These are phyloP conservation scores for Megalops cyprinoides DNA, from an alignment of 2,797 vertebrate genomes.

Conservation along the genomic window DNA sequence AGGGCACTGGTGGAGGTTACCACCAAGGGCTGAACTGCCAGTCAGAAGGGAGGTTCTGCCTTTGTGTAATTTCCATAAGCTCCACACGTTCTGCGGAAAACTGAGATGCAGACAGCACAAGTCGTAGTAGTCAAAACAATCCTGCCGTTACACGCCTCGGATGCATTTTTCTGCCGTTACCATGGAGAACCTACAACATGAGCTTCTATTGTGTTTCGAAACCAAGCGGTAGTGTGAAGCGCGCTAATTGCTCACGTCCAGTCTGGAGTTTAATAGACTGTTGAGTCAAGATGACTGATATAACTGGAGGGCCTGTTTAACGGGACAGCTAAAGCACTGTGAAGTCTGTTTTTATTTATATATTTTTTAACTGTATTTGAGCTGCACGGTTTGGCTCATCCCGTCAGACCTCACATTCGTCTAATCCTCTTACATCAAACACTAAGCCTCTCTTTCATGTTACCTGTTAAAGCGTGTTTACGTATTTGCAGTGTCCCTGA, in stretches of 20 bases:
- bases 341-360: neutral
- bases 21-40: no score
- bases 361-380: neutral
- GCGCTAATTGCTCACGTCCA: neutral
- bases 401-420: neutral
- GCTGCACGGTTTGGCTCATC: neutral
- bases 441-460: slow-evolving; percentile 18
- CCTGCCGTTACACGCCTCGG: neutral
- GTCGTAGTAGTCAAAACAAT: neutral
- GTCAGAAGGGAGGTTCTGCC: neutral
- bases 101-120: neutral
- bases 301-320: neutral
- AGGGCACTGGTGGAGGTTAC: no score
- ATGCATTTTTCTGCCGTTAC: slow-evolving; percentile 53
- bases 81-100: neutral
- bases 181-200: slow-evolving; percentile 75
- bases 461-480: neutral
- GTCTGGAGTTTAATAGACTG: slow-evolving; percentile 4
- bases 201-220: slow-evolving; percentile 42
- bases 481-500: neutral
- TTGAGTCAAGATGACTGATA: neutral
- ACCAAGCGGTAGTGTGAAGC: neutral
- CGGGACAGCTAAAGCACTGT: neutral
- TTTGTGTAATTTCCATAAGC: neutral
- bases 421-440: slow-evolving; percentile 35